These are phyloP conservation scores for Mycteria americana DNA, from an alignment of 2,797 vertebrate genomes.

Conservation along the genomic window DNA sequence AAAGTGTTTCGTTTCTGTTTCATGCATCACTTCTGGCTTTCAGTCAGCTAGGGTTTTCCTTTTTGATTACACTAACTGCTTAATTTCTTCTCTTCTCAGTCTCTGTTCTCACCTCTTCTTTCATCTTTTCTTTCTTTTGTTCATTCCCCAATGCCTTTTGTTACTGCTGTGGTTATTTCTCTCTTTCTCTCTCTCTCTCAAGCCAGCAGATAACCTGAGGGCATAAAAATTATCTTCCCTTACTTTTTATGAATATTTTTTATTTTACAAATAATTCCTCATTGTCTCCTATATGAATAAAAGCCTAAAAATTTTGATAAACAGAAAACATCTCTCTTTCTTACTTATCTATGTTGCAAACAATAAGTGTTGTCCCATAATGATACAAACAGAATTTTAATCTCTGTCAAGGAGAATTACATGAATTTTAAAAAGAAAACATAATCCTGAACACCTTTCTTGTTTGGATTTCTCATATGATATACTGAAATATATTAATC, in stretches of 20 bases:
- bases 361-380: background rate
- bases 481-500: background rate
- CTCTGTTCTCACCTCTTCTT: slow-evolving; percentile 53
- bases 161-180: slow-evolving; percentile 8
- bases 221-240: slow-evolving; percentile 32
- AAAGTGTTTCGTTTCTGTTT: slow-evolving; percentile 45
- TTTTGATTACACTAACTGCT: slow-evolving; percentile 36
- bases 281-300: background rate
- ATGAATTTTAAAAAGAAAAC: background rate
- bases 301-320: background rate
- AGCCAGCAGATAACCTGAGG: slow-evolving; percentile 46
- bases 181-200: background rate
- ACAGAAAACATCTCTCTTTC: background rate
- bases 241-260: slow-evolving; percentile 51
- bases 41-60: slow-evolving; percentile 35
- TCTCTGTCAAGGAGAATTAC: background rate
- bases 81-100: slow-evolving; percentile 34
- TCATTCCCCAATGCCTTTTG: slow-evolving; percentile 43
- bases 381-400: background rate
- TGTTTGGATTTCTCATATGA: background rate
- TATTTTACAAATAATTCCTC: slow-evolving; percentile 25
- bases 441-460: background rate
- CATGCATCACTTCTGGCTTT: slow-evolving; percentile 9
- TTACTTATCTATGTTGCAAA: background rate
- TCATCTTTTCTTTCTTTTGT: slow-evolving; percentile 40